phyloP scores from a whole-genome alignment of 2,113 vertebrate species.

The Istiophorus platypterus region DNA sequence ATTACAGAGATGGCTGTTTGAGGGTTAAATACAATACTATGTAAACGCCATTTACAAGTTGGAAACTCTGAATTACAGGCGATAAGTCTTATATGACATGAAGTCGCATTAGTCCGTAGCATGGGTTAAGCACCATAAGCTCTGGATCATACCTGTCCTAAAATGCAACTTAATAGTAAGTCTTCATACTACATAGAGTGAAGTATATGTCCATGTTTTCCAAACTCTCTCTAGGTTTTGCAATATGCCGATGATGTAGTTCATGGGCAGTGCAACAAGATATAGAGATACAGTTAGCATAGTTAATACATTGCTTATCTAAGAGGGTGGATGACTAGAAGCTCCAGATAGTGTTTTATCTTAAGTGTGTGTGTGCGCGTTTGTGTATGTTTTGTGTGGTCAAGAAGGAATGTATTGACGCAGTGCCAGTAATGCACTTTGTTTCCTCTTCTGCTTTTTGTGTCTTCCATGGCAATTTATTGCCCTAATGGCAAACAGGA shows the following conservation, averaged over 20 bases:
- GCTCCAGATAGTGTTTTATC: conserved; percentile 24
- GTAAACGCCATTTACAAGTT: no score
- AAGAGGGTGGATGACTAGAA: conserved; percentile 22
- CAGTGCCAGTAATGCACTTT: conserved; percentile 45
- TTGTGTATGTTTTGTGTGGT: background rate
- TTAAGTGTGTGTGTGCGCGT: conserved; percentile 8
- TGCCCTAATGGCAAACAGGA: conserved; percentile 21
- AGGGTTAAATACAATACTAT: no score
- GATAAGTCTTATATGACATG: no score
- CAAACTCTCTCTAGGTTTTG: background rate
- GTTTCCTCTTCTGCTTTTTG: conserved; percentile 31
- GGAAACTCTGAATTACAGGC: no score
- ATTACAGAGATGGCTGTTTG: no score
- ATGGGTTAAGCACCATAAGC: no score
- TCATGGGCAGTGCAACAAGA: conserved; percentile 39
- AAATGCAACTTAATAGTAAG: no score
- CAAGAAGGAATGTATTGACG: conserved; percentile 30
- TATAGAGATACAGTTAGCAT: conserved; percentile 38
- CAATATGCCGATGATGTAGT: conserved; percentile 23
- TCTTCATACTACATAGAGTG: background rate
- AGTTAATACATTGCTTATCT: conserved; percentile 43
- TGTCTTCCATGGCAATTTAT: conserved; percentile 26
- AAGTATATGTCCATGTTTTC: no score
- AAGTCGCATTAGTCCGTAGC: no score
- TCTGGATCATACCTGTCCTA: background rate